Base-by-base conservation (phyloP, 2,113 vertebrate genomes). In the Heterocephalus glaber region DNA sequence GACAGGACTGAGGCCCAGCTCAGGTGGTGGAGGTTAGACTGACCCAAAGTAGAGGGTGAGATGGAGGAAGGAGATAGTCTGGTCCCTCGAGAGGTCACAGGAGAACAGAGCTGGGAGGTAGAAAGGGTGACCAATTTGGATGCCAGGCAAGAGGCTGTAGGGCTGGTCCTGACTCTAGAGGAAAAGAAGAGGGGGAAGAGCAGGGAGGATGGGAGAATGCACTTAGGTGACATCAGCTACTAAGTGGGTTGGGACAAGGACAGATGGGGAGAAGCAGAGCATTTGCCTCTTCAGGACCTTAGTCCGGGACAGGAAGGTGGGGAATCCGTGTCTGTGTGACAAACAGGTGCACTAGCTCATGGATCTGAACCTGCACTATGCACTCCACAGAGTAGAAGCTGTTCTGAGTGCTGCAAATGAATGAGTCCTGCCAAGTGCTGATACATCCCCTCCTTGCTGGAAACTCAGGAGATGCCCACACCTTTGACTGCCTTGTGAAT, bases 301-400 rank as follows among this genome's bases (percentile, higher is more conserved):
- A 5, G 28, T 70, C 0, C 13, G 19, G 52, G 61, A 35, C 19
- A 33, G 49, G 30, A 68, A 41, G 10, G 1, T 38, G 0, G 0
- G 20, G 12, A 68, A 58, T 44, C 35, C 2, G 5, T n/a, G 22
- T 83, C 68, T 24, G 16, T 47, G 52, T 4, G 0, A 41, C n/a
- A 85, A n/a, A 35, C 17, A 2, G 38, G 9, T 5, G 19, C 5
- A 0, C 54, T 47, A 16, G 47, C 65, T 74, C 35, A 28, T 68
- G 72, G 26, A 35, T 63, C 83, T 49, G 19, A 49, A 41, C 52
- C 44, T 58, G 26, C 20, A 14, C 2, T 30, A 19, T 65, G 63
- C 26, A 1, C 47, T 38, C 22, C 35, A 35, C 28, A 26, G 20
- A 47, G 74, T 5, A 44, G 14, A 68, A 11, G 58, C 22, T 82